Base-by-base conservation (phyloP, 1,140 invertebrate species). In the Diabrotica undecimpunctata region DNA sequence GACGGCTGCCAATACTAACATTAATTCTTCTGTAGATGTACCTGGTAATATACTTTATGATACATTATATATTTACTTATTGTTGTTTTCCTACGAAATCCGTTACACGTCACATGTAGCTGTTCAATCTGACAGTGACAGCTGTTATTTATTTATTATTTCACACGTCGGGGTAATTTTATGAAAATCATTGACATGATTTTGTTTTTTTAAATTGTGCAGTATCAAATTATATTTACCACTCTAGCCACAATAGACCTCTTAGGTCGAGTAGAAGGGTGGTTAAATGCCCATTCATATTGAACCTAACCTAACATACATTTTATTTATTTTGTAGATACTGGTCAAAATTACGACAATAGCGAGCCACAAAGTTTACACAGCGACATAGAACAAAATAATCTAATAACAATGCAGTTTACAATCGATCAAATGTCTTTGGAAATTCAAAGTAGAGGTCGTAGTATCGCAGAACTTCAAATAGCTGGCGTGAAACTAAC, bases 401-500 rank as follows among this genome's bases (percentile, higher is more conserved):
- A 88, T 66, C 83, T 94, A 2, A 82, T 96, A 61, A 85, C 95
- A 78, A 81, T 94, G 54, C 92, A 96, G 78, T 96, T 97, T 79
- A 87, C 88, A 2, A 88, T 97, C 70, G 91, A 94, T 72, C 91
- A 93, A 73, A 85, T 96, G 83, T 91, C 92, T 0, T 83, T 96
- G 6, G 94, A 96, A 81, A 85, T 90, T 57, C 89, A 94, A 74
- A 93, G 91, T 1, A 80, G 88, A 79, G 94, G 93, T 25, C 84
- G 92, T 62, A 92, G 90, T 77, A 90, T 95, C 64, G 94, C 90
- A 0, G 94, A 97, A 77, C 80, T 97, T 11, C 94, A 96, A 80
- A 93, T 98, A 0, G 89, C 90, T 64, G 93, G 94, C 9, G 94
- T 95, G 4, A 86, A 87, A 76, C 87, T 88, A 7, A 86, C 88